phyloP scores from a whole-genome alignment of 2,113 vertebrate species.

The Anseranas semipalmata region DNA sequence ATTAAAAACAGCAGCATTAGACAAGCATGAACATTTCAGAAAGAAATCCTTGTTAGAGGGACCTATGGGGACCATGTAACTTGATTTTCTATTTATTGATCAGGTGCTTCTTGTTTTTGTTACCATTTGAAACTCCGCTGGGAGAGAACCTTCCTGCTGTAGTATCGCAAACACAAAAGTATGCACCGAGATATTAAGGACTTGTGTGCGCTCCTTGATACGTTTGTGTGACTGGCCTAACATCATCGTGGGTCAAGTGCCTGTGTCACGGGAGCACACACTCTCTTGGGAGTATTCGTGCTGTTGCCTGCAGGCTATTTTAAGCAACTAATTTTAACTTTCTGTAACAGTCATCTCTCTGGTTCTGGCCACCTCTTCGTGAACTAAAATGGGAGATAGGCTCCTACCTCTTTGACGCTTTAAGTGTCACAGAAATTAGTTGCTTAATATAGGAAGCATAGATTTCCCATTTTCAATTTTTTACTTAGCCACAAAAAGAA shows the following conservation, averaged over 20 bases:
- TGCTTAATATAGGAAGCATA: background rate
- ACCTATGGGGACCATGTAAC: conserved; percentile 39
- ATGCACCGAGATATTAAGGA: background rate
- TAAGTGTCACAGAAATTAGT: background rate
- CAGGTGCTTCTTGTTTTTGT: conserved; percentile 57
- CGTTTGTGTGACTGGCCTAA: background rate
- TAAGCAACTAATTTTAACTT: background rate
- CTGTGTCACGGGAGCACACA: background rate
- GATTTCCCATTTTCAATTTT: background rate
- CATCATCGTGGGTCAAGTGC: background rate
- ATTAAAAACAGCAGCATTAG: conserved; percentile 70
- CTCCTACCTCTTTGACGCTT: background rate
- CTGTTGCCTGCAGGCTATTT: background rate
- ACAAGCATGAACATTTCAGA: conserved; percentile 53
- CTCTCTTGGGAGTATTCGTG: background rate
- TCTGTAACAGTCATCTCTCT: background rate
- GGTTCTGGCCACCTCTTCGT: background rate
- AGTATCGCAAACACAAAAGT: background rate
- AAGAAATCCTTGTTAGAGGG: conserved; percentile 69
- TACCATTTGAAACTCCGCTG: conserved; percentile 29
- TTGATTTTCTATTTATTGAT: conserved; percentile 77
- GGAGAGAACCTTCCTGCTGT: background rate
- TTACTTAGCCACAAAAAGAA: background rate
- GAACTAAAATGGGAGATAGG: background rate
- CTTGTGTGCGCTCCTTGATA: background rate